Evolutionary conservation across 2,797 vertebrate species (phyloP).

Genomic region (Epinephelus awoara): DNA sequence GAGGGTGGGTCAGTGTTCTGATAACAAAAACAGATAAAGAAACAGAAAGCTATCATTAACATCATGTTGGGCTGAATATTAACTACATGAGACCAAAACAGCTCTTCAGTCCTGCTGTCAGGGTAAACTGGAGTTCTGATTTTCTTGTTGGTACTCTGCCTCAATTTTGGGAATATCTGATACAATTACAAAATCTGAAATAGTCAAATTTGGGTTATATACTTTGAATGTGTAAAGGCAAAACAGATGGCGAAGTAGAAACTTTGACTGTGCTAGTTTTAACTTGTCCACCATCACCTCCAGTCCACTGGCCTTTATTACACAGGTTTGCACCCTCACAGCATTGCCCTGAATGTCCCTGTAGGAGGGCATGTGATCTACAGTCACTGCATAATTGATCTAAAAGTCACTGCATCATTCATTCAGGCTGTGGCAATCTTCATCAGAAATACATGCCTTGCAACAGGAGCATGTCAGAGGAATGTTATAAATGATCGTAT

Average conservation of each 20-base stretch:
- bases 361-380: constrained; percentile 11
- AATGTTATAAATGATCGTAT: constrained; percentile 36
- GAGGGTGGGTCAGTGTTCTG: too few relatives aligned
- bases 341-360: neutral
- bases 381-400: constrained; percentile 21
- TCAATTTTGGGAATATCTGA: too few relatives aligned
- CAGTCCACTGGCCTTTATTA: neutral
- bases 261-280: neutral
- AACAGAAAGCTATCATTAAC: too few relatives aligned
- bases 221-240: too few relatives aligned
- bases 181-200: too few relatives aligned
- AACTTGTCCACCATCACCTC: neutral
- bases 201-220: too few relatives aligned
- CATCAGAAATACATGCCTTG: constrained; percentile 39
- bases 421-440: constrained; percentile 11
- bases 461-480: constrained; percentile 12
- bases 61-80: too few relatives aligned
- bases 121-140: too few relatives aligned
- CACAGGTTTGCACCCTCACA: neutral
- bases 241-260: neutral
- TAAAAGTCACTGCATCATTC: constrained; percentile 32
- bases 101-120: too few relatives aligned
- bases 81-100: too few relatives aligned
- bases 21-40: too few relatives aligned
- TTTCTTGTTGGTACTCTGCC: too few relatives aligned